These are phyloP conservation scores for Netelia inedita DNA, from an alignment of 2,888 invertebrate species.

Conservation along the genomic window DNA sequence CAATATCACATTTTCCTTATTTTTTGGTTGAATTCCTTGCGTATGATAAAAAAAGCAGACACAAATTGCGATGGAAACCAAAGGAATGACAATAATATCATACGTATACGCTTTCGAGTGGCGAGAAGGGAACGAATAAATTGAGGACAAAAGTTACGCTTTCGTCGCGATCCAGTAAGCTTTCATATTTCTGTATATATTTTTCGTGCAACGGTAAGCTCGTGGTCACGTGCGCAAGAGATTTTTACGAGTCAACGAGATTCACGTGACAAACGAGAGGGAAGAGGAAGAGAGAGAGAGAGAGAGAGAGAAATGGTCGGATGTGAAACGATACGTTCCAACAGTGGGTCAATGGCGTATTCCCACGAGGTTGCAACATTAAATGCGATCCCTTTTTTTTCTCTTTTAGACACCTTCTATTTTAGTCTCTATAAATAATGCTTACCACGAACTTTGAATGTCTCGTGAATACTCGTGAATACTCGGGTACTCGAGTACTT, in stretches of 20 bases:
- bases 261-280: background rate
- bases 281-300: background rate
- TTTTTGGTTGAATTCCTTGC: too few species aligned
- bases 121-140: background rate
- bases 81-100: background rate
- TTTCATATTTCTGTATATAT: background rate
- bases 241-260: background rate
- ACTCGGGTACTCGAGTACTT: too few species aligned
- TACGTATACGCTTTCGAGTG: background rate
- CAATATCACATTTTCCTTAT: too few species aligned
- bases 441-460: background rate
- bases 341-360: background rate
- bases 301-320: background rate
- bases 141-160: background rate
- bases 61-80: background rate
- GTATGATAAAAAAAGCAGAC: too few species aligned
- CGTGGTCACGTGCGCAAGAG: background rate
- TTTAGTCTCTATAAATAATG: background rate
- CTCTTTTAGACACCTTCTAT: background rate
- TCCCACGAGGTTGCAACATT: background rate
- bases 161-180: background rate
- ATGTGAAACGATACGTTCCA: background rate
- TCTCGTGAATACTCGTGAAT: background rate
- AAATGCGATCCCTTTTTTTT: too few species aligned
- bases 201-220: background rate